These are phyloP conservation scores for Drosophila lacicola DNA, from an alignment of 2,888 invertebrate genomes.

Conservation along the genomic window DNA sequence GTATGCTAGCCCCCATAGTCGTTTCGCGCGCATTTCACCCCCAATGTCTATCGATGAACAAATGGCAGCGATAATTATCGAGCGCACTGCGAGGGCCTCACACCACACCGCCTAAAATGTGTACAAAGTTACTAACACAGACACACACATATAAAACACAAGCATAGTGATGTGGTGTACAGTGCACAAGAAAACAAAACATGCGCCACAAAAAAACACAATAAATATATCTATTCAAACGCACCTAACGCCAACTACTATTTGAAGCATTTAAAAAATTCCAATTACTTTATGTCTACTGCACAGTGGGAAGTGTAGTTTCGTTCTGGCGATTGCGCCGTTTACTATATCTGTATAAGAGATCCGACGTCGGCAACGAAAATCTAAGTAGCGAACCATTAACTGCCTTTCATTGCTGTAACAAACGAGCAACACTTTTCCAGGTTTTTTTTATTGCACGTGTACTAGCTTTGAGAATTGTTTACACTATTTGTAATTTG, in stretches of 20 bases:
- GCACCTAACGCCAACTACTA: constrained; percentile 2
- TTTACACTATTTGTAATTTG: constrained; percentile 59
- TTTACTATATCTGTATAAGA: constrained; percentile 57
- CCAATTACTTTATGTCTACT: constrained; percentile 58
- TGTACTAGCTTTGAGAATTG: constrained; percentile 32
- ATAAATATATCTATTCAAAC: not conserved
- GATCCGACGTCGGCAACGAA: constrained; percentile 63
- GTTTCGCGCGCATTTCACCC: constrained; percentile 64
- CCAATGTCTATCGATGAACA: constrained; percentile 46
- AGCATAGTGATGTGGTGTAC: constrained; percentile 68
- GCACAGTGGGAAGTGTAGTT: constrained; percentile 54
- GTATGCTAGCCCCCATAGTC: constrained; percentile 23
- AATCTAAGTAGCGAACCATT: constrained; percentile 54
- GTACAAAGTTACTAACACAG: constrained; percentile 64
- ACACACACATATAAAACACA: constrained; percentile 55
- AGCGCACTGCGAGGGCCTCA: constrained; percentile 60
- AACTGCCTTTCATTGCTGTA: constrained; percentile 67
- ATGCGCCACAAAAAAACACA: constrained; percentile 65
- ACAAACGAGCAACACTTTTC: constrained; percentile 25
- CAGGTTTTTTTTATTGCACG: constrained; percentile 27
- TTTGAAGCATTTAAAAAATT: constrained; percentile 24
- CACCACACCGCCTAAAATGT: constrained; percentile 71
- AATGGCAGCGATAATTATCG: constrained; percentile 54
- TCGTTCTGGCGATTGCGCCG: constrained; percentile 54
- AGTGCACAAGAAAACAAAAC: constrained; percentile 80